Evolutionary conservation across 2,888 invertebrate species (phyloP).

Genomic region (Pyralis farinalis): DNA sequence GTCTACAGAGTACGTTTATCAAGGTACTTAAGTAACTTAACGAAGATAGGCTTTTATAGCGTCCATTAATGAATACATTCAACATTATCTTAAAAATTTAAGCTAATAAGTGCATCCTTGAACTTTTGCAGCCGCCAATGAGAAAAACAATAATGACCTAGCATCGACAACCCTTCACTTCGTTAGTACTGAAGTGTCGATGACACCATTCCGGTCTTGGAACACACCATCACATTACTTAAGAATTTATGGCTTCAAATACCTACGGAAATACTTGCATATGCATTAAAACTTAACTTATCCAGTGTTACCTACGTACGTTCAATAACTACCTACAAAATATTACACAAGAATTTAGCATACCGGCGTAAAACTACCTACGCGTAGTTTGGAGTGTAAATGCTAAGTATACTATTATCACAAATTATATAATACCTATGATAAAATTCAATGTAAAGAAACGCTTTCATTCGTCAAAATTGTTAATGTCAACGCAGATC

Average conservation of each 20-base stretch:
- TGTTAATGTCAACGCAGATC: too few relatives aligned
- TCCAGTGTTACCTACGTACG: not conserved
- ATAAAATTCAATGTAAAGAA: too few relatives aligned
- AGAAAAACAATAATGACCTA: conserved; percentile 56
- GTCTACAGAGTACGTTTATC: too few relatives aligned
- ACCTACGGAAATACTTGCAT: too few relatives aligned
- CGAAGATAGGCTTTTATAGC: conserved; percentile 1
- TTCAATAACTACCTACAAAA: not conserved
- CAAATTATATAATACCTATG: not conserved
- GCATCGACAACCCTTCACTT: conserved; percentile 63
- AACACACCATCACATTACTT: conserved; percentile 11
- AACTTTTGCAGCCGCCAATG: conserved; percentile 56
- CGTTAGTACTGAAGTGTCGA: conserved; percentile 36
- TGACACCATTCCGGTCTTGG: conserved; percentile 42
- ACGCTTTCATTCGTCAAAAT: too few relatives aligned
- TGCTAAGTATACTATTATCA: conserved; percentile 5
- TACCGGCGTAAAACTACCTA: not conserved
- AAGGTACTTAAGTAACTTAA: conserved; percentile 11
- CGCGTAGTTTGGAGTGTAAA: not conserved
- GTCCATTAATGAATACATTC: conserved; percentile 1
- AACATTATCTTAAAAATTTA: conserved; percentile 6
- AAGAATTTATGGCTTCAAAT: too few relatives aligned
- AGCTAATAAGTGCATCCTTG: conserved; percentile 42
- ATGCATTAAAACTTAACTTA: too few relatives aligned
- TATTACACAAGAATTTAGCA: not conserved